Percentiles rank a stretch among this genome's conserved stretches.
Conservation (phyloP, 2,113 vertebrate species). For the Cynopterus brachyotis region DNA sequence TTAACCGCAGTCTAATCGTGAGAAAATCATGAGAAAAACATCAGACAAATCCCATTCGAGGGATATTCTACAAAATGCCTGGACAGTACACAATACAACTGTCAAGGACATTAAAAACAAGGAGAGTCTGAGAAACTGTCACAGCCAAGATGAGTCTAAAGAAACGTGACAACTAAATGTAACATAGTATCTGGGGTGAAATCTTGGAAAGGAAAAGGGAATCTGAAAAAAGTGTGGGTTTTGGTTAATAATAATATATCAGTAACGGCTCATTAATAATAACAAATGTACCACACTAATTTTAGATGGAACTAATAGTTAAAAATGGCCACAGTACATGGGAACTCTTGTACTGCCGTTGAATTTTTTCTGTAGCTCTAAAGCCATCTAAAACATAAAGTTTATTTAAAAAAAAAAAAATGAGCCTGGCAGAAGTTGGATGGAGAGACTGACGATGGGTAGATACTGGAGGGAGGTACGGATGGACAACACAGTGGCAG, state of each 20-base stretch:
- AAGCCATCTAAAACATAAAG: neutral
- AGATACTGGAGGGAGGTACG: neutral
- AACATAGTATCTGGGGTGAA: neutral
- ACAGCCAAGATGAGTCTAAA: neutral
- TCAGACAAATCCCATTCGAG: neutral
- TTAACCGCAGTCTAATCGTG: neutral
- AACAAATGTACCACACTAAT: neutral
- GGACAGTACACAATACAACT: neutral
- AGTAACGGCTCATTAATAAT: neutral
- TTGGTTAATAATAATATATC: neutral
- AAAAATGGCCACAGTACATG: neutral
- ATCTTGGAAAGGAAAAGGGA: neutral
- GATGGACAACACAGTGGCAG: neutral
- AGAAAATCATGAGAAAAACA: neutral
- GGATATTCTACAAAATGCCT: neutral
- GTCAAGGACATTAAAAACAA: neutral
- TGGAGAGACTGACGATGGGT: neutral
- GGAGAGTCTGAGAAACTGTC: neutral
- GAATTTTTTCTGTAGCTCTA: neutral
- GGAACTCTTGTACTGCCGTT: neutral
- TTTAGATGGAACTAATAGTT: neutral
- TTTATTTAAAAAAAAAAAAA: neutral
- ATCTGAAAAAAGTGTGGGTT: neutral
- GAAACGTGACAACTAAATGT: neutral
- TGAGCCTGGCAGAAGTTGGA: neutral